Evolutionary conservation across 92 coral and sea anemone genomes (phyloP).

Genomic region (Muricea muricata): DNA sequence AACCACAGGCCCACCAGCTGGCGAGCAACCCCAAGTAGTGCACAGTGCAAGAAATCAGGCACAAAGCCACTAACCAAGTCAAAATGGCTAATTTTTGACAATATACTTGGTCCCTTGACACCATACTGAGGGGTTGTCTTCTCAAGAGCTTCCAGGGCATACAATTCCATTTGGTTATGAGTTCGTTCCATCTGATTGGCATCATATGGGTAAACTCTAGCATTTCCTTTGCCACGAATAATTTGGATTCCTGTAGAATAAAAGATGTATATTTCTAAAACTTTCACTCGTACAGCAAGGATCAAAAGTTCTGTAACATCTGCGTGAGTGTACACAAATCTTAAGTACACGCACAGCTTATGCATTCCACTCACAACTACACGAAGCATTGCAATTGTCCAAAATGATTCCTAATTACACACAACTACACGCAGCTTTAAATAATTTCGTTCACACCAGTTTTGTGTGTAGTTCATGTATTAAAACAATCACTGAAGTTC

Average conservation of each 20-base stretch:
- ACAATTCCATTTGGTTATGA: background rate
- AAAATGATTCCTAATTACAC: background rate
- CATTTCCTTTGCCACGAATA: background rate
- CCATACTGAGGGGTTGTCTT: slow-evolving; percentile 4
- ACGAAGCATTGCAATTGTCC: background rate
- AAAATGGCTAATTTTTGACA: slow-evolving; percentile 10
- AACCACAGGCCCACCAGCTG: slow-evolving; percentile 16
- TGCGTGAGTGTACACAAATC: background rate
- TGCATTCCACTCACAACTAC: slow-evolving; percentile 4
- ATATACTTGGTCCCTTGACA: slow-evolving; percentile 22
- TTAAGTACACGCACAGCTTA: slow-evolving; percentile 5
- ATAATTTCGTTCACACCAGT: background rate
- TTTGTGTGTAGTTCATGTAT: background rate
- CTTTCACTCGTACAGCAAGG: too few relatives aligned
- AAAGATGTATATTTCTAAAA: too few relatives aligned
- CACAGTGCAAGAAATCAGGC: slow-evolving; percentile 6
- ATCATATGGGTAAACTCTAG: slow-evolving; percentile 5
- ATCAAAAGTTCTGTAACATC: background rate
- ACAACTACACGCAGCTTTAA: background rate
- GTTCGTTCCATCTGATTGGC: background rate
- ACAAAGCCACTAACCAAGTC: slow-evolving; percentile 34
- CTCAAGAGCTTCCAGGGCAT: background rate
- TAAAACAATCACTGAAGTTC: too few relatives aligned
- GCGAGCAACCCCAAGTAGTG: slow-evolving; percentile 15
- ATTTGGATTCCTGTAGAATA: slow-evolving; percentile 16